Conservation (phyloP, 2,888 invertebrate genomes). For the Thymelicus acteon region DNA sequence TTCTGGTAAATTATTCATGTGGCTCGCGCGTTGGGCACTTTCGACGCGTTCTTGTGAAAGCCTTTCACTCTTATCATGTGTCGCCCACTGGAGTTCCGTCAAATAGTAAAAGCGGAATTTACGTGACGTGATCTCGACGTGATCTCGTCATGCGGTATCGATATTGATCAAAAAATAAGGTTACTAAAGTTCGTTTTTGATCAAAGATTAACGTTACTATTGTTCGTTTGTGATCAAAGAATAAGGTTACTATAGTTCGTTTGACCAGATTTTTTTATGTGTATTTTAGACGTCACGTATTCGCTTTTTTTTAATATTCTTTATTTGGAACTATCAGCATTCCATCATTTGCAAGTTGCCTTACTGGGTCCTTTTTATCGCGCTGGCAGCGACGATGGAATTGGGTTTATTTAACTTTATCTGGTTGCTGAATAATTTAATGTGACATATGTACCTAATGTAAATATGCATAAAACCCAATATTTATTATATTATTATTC, state of each 20-base stretch:
- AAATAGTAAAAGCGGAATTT: conserved; percentile 39
- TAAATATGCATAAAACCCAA: no score
- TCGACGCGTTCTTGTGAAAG: conserved; percentile 79
- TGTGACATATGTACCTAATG: no score
- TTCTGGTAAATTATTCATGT: conserved; percentile 85
- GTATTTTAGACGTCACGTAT: no score
- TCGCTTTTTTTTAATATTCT: background rate
- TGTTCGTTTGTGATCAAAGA: conserved; percentile 15
- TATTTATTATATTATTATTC: no score
- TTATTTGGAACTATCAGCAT: background rate
- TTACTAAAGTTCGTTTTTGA: background rate
- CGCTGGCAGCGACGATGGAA: background rate
- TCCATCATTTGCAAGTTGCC: conserved; percentile 1
- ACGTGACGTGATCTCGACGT: conserved; percentile 33
- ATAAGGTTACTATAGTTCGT: background rate
- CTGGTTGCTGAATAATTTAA: background rate
- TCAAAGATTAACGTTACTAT: background rate
- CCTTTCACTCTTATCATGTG: conserved; percentile 81
- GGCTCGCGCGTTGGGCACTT: conserved; percentile 78
- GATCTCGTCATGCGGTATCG: conserved; percentile 27
- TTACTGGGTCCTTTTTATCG: background rate
- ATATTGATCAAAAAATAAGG: conserved; percentile 16
- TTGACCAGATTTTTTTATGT: background rate
- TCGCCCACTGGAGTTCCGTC: conserved; percentile 37
- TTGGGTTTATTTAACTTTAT: background rate